These are phyloP conservation scores for Centropus bengalensis DNA, from an alignment of 2,113 vertebrate species.

Conservation along the genomic window DNA sequence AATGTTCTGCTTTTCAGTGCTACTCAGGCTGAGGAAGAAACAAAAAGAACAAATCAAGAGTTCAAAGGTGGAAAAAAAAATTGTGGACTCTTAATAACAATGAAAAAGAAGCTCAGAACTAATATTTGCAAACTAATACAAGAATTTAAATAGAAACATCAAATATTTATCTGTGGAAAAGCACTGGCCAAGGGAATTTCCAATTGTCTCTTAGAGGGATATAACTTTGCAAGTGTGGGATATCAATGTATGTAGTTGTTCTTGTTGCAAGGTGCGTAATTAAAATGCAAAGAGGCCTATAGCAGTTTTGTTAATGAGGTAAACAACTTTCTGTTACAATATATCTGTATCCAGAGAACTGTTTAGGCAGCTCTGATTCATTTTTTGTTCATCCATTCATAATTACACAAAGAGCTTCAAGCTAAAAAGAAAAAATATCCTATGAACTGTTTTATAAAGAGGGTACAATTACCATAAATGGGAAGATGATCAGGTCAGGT, in stretches of 20 bases:
- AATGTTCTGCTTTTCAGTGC: background rate
- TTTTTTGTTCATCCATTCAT: background rate
- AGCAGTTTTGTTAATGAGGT: background rate
- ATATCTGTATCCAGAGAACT: background rate
- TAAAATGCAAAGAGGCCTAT: background rate
- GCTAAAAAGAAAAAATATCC: background rate
- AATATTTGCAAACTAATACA: background rate
- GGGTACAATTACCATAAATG: background rate
- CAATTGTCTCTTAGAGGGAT: background rate
- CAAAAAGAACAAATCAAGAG: background rate
- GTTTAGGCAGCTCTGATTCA: background rate
- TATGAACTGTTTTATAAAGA: background rate
- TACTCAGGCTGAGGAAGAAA: background rate
- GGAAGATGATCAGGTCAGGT: background rate
- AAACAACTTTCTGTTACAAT: background rate
- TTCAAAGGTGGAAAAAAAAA: background rate
- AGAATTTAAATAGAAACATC: background rate
- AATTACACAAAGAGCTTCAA: background rate
- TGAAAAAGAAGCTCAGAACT: background rate
- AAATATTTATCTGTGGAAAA: background rate
- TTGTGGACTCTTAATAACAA: background rate
- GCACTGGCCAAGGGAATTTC: background rate
- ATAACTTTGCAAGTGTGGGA: background rate
- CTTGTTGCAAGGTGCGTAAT: background rate
- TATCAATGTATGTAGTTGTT: background rate